Percentiles rank a stretch among this genome's conserved stretches.
Conservation (phyloP, 1,140 invertebrate species). For the Parasteatoda tepidariorum region DNA sequence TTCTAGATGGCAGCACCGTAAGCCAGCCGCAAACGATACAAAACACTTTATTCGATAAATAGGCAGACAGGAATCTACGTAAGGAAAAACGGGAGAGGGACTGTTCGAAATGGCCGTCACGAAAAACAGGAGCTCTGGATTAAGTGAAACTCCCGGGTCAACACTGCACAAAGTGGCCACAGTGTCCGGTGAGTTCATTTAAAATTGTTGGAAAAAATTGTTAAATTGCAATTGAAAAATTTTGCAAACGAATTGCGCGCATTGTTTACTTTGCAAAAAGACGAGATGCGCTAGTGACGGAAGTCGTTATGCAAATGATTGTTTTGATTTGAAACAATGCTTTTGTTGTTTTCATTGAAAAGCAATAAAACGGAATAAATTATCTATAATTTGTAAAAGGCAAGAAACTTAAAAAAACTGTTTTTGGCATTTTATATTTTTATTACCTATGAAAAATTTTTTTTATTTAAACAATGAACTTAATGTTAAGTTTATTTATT, state of each 20-base stretch:
- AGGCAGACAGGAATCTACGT: conserved; percentile 15
- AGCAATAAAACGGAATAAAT: no score
- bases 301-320: not conserved
- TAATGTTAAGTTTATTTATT: no score
- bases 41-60: conserved; percentile 36
- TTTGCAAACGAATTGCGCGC: not conserved
- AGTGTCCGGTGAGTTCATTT: conserved; percentile 33
- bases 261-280: not conserved
- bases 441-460: no score
- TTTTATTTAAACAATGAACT: no score
- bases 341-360: no score
- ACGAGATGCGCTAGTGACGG: not conserved
- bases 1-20: conserved; percentile 31
- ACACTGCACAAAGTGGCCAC: conserved; percentile 39
- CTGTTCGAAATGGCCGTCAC: conserved; percentile 47
- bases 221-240: not conserved
- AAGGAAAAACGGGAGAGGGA: conserved; percentile 38
- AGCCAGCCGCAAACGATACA: not conserved
- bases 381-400: no score
- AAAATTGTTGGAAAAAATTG: not conserved
- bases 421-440: no score
- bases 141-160: conserved; percentile 43
- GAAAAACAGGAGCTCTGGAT: conserved; percentile 56
- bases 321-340: not conserved
- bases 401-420: no score